Percentiles rank a stretch among this genome's conserved stretches.
phyloP scores from a whole-genome alignment of 2,797 vertebrate species.

The Scomberomorus guttatus region DNA sequence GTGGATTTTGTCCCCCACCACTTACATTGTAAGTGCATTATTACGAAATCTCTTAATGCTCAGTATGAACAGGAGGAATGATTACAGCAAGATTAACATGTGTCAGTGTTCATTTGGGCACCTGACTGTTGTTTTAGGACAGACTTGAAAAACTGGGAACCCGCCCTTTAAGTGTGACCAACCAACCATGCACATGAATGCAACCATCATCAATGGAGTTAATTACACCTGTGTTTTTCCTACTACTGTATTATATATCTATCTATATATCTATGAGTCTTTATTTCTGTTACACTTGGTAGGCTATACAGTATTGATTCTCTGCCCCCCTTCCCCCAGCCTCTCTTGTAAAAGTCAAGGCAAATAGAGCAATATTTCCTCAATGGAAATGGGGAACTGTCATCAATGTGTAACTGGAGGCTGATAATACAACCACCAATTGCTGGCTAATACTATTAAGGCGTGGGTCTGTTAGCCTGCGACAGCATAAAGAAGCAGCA shows the following conservation, averaged over 20 bases:
- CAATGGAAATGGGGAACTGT: conserved; percentile 73
- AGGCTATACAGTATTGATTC: conserved; percentile 40
- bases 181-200: no score
- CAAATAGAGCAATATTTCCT: conserved; percentile 68
- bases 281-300: neutral
- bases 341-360: conserved; percentile 46
- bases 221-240: no score
- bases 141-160: no score
- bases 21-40: no score
- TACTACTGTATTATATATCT: conserved; percentile 33
- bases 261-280: conserved; percentile 35
- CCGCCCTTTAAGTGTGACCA: no score
- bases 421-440: conserved; percentile 77
- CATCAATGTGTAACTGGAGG: conserved; percentile 83
- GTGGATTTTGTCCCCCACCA: no score
- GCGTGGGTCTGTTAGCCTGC: conserved; percentile 47
- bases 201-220: no score
- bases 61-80: no score
- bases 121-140: no score
- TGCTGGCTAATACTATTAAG: conserved; percentile 79
- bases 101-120: no score
- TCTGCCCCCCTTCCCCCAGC: neutral
- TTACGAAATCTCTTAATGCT: no score
- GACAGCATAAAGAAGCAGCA: conserved; percentile 22
- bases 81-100: no score